phyloP scores from a whole-genome alignment of 2,888 invertebrate species.

The Tipula unca region DNA sequence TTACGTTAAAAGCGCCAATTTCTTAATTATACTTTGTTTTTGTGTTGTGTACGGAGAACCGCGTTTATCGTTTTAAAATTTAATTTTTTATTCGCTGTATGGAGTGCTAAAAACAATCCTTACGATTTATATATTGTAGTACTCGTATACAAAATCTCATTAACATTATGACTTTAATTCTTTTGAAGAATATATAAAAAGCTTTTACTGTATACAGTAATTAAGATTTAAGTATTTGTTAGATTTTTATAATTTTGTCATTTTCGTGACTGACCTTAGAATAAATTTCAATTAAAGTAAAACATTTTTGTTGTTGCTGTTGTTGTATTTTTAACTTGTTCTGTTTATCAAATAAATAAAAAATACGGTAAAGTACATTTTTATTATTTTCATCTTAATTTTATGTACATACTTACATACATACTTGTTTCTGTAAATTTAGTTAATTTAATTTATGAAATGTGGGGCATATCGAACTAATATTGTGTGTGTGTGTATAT shows the following conservation, averaged over 20 bases:
- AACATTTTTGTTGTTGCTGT: too few relatives aligned
- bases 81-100: not conserved
- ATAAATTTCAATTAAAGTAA: not conserved
- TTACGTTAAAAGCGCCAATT: not conserved
- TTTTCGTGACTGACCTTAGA: not conserved
- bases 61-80: not conserved
- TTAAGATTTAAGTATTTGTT: not conserved
- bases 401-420: not conserved
- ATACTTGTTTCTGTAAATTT: not conserved
- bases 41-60: not conserved
- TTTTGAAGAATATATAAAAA: not conserved
- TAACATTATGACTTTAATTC: not conserved
- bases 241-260: not conserved
- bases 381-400: not conserved
- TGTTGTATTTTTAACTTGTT: not conserved
- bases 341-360: not conserved
- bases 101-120: not conserved
- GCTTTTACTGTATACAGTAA: not conserved
- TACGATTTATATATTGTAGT: not conserved
- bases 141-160: not conserved
- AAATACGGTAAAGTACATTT: not conserved
- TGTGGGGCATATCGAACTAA: not conserved
- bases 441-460: not conserved
- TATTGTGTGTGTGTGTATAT: not conserved
- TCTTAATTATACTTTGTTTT: not conserved